Conservation (phyloP, 2,888 invertebrate species). For the Unio delphinus region DNA sequence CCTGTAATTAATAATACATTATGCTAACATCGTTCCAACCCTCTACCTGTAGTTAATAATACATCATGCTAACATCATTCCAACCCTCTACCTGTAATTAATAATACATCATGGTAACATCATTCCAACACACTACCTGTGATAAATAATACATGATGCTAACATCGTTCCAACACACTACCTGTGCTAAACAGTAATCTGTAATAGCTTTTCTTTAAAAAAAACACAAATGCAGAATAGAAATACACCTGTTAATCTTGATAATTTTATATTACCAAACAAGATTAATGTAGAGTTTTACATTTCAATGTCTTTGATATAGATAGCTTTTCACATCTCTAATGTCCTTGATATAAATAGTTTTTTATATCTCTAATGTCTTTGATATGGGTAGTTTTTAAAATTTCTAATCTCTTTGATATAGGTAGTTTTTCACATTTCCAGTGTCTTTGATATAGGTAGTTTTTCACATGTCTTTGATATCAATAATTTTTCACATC, state of each 20-base stretch:
- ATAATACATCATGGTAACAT: conserved; percentile 49
- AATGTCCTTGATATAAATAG: no score
- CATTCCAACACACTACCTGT: conserved; percentile 46
- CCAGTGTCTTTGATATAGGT: no score
- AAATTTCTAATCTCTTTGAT: no score
- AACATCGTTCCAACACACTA: conserved; percentile 58
- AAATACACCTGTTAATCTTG: not conserved
- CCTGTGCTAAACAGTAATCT: conserved; percentile 16
- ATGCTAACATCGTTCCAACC: conserved; percentile 60
- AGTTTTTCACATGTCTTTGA: no score
- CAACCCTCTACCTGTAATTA: conserved; percentile 27
- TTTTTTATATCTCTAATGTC: no score
- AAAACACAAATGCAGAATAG: not conserved
- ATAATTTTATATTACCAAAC: no score
- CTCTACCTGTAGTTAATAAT: conserved; percentile 8
- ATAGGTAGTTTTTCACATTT: no score
- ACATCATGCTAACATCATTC: conserved; percentile 56
- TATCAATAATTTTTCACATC: no score
- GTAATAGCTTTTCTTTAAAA: not conserved
- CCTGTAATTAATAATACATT: conserved; percentile 21
- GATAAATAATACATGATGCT: conserved; percentile 35
- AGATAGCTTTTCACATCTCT: no score
- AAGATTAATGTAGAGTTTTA: no score
- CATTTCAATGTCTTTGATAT: no score
- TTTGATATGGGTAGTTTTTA: no score